These are phyloP conservation scores for Rhinolophus ferrumequinum DNA, from an alignment of 2,113 vertebrate genomes.

Conservation along the genomic window DNA sequence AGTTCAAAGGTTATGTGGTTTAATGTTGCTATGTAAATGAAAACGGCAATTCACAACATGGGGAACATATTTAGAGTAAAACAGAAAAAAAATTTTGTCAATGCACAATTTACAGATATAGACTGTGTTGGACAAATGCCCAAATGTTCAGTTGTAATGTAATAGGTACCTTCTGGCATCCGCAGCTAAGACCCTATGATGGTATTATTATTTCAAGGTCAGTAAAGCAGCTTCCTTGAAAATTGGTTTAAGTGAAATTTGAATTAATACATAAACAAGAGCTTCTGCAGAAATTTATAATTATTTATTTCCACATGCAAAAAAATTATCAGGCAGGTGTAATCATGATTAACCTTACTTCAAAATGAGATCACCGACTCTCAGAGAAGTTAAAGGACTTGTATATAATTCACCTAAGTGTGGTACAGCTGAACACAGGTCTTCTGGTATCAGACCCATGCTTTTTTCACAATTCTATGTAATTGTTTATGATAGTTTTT, in stretches of 20 bases:
- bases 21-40: not conserved
- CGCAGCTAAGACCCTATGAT: not conserved
- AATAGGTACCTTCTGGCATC: not conserved
- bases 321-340: not conserved
- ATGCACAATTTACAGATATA: not conserved
- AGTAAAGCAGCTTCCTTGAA: not conserved
- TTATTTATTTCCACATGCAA: not conserved
- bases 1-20: not conserved
- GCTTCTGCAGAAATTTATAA: not conserved
- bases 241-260: not conserved
- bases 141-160: not conserved
- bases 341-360: not conserved
- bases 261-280: not conserved
- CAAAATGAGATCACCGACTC: not conserved
- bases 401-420: rapidly evolving
- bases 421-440: not conserved
- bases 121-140: not conserved
- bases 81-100: not conserved
- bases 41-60: not conserved
- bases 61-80: not conserved
- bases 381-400: not conserved
- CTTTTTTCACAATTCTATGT: not conserved
- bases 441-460: not conserved
- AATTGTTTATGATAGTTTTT: not conserved
- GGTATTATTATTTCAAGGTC: not conserved